phyloP scores from a whole-genome alignment of 2,888 invertebrate genomes.

The Bimastos eiseni region DNA sequence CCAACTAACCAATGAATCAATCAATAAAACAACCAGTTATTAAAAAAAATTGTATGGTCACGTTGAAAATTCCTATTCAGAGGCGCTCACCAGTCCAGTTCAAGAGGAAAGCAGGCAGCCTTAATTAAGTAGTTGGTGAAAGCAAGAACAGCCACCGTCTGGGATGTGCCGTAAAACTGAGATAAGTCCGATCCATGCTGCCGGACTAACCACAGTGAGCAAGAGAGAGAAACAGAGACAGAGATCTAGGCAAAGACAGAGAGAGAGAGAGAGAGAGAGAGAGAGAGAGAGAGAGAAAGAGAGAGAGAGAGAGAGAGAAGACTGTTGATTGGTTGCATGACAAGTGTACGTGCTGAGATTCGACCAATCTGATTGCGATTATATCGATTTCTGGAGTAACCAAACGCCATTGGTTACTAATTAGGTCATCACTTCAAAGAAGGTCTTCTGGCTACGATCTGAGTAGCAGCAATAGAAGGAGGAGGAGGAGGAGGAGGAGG shows the following conservation, averaged over 20 bases:
- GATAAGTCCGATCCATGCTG: not conserved
- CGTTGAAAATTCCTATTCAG: too few relatives aligned
- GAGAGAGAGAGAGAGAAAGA: not conserved
- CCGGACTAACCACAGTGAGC: not conserved
- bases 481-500: too few relatives aligned
- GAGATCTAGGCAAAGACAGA: not conserved
- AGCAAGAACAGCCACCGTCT: too few relatives aligned
- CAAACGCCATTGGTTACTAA: not conserved
- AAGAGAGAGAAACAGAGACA: not conserved
- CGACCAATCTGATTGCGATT: not conserved
- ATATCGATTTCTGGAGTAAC: conserved; percentile 3
- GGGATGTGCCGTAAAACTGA: too few relatives aligned
- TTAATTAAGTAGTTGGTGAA: too few relatives aligned
- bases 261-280: not conserved
- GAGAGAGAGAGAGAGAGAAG: not conserved
- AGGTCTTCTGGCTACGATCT: not conserved
- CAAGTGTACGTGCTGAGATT: not conserved
- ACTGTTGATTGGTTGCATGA: conserved; percentile 6
- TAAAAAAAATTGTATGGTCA: too few relatives aligned
- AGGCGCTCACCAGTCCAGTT: too few relatives aligned
- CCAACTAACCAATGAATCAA: too few relatives aligned
- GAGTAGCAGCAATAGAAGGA: not conserved
- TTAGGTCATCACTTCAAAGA: not conserved
- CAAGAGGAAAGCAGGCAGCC: too few relatives aligned
- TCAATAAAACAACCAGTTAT: too few relatives aligned